These are phyloP conservation scores for Danio choprae DNA, from an alignment of 2,797 vertebrate genomes.

Conservation along the genomic window DNA sequence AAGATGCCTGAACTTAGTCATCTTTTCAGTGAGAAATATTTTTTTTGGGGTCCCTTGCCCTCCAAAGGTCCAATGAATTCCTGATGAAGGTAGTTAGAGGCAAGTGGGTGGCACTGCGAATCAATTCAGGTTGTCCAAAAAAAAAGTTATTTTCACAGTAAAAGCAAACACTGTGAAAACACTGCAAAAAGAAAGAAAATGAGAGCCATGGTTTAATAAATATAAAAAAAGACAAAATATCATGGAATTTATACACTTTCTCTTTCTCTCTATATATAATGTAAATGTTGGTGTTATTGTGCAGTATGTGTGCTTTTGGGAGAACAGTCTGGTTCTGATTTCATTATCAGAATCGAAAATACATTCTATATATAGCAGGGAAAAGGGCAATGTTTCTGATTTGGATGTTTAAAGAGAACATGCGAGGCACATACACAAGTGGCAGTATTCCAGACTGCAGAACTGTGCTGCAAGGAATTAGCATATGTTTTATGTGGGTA, in stretches of 20 bases:
- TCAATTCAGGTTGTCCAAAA: not conserved
- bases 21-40: not conserved
- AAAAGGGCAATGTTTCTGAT: not conserved
- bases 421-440: not conserved
- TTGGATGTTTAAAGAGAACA: not conserved
- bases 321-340: not conserved
- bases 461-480: not conserved
- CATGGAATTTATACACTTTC: too few relatives aligned
- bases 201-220: too few relatives aligned
- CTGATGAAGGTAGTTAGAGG: not conserved
- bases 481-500: not conserved
- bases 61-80: not conserved
- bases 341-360: not conserved
- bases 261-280: too few relatives aligned
- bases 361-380: not conserved
- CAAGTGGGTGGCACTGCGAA: slow-evolving; percentile 11
- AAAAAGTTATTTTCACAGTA: slow-evolving; percentile 7
- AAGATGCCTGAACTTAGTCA: not conserved
- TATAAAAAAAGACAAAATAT: too few relatives aligned
- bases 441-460: not conserved
- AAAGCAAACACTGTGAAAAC: not conserved
- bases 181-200: not conserved
- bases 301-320: not conserved
- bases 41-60: not conserved
- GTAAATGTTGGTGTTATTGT: not conserved